These are phyloP conservation scores for Ennomos erosarius DNA, from an alignment of 2,888 invertebrate genomes.

Conservation along the genomic window DNA sequence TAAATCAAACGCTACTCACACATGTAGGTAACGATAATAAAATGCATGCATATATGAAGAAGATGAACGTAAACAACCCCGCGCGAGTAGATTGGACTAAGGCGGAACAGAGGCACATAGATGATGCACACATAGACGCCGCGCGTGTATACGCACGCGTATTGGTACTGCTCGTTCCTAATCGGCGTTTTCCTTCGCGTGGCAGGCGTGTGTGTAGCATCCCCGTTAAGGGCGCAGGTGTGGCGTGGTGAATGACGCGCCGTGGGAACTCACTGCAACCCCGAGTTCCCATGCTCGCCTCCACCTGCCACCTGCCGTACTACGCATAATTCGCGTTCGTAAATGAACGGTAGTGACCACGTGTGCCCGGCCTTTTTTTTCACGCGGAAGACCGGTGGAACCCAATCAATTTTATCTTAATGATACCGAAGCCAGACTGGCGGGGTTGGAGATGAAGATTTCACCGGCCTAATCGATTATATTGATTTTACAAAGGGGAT, in stretches of 20 bases:
- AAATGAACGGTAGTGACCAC: constrained; percentile 86
- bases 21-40: neutral
- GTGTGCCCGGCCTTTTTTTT: constrained; percentile 77
- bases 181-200: constrained; percentile 81
- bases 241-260: constrained; percentile 77
- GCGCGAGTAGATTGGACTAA: constrained; percentile 2
- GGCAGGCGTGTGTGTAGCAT: constrained; percentile 80
- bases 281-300: constrained; percentile 77
- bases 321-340: constrained; percentile 85
- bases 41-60: constrained; percentile 3
- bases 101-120: constrained; percentile 8
- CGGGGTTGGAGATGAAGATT: constrained; percentile 58
- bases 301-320: constrained; percentile 83
- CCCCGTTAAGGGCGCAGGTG: constrained; percentile 84
- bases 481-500: constrained; percentile 48
- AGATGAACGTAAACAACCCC: constrained; percentile 15
- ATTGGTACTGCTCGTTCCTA: constrained; percentile 55
- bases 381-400: constrained; percentile 80
- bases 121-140: constrained; percentile 27
- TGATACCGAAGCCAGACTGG: constrained; percentile 49
- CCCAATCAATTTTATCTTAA: constrained; percentile 80
- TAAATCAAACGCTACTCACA: constrained; percentile 59
- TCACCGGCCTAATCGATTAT: constrained; percentile 68
- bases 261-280: constrained; percentile 81
- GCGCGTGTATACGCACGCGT: constrained; percentile 55